A percentile compares a stretch with the other conserved stretches of the same genome.
phyloP scores from a whole-genome alignment of 30 jellyfish, hydroid and myxozoan genomes.

The Pelagia noctiluca region DNA sequence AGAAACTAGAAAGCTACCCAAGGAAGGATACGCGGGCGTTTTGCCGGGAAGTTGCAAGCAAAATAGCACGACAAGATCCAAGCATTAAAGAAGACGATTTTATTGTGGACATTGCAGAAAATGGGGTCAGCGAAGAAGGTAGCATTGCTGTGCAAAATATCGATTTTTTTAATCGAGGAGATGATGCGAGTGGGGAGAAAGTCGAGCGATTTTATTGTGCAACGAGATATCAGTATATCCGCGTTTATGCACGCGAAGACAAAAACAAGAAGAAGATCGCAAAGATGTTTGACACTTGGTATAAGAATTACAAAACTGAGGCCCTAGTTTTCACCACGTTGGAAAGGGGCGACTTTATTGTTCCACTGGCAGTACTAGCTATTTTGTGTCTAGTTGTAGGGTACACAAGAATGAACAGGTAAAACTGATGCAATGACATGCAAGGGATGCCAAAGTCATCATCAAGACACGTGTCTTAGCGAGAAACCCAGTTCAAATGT shows the following conservation, averaged over 20 bases:
- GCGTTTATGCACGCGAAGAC: neutral
- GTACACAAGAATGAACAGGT: too few species aligned
- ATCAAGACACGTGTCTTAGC: too few species aligned
- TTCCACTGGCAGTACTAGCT: too few species aligned
- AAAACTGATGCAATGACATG: too few species aligned
- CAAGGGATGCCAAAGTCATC: too few species aligned
- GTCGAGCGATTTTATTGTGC: neutral
- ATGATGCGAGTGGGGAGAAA: neutral
- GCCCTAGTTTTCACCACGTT: too few species aligned
- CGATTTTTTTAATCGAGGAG: neutral
- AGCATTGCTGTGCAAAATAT: neutral
- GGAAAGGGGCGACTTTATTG: too few species aligned
- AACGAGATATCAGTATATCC: neutral
- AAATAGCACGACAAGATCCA: neutral
- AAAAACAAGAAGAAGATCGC: neutral
- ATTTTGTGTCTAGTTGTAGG: too few species aligned
- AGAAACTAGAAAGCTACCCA: neutral
- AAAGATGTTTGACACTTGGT: neutral
- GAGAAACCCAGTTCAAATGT: too few species aligned
- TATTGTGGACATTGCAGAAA: neutral
- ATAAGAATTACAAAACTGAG: too few species aligned
- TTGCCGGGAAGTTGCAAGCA: neutral
- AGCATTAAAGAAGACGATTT: neutral
- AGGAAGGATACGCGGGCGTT: neutral
- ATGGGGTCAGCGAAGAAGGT: neutral